phyloP scores from a whole-genome alignment of 2,797 vertebrate species.

The Darevskia nairensis region DNA sequence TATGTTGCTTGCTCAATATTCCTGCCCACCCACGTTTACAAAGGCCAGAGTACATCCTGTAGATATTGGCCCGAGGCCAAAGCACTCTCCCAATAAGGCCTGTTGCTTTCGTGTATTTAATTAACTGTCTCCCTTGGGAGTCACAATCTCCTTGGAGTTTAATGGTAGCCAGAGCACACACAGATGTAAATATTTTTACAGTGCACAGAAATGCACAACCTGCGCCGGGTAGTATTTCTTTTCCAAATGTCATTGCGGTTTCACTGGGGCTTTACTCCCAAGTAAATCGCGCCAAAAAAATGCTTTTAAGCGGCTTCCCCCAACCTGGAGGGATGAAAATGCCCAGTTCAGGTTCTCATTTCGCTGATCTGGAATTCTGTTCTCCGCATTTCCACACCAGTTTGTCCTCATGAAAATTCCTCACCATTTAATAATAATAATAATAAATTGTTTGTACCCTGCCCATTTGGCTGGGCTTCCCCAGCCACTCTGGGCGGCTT shows the following conservation, averaged over 20 bases:
- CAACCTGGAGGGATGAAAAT: too few relatives aligned
- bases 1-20: not conserved
- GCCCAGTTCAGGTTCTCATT: not conserved
- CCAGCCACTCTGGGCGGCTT: too few relatives aligned
- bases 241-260: not conserved
- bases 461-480: too few relatives aligned
- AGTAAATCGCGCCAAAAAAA: too few relatives aligned
- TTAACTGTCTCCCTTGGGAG: not conserved
- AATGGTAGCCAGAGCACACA: not conserved
- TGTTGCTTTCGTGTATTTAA: not conserved
- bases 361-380: not conserved
- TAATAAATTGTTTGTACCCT: too few relatives aligned
- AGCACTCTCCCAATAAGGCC: not conserved
- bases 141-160: not conserved
- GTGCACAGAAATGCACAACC: not conserved
- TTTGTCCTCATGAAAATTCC: too few relatives aligned
- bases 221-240: not conserved
- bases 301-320: too few relatives aligned
- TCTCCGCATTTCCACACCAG: too few relatives aligned
- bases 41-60: conserved; percentile 23
- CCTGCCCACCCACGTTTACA: not conserved
- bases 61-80: not conserved
- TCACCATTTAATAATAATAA: too few relatives aligned
- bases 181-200: not conserved
- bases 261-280: not conserved